These are phyloP conservation scores for Nemopilema nomurai DNA, from an alignment of 30 jellyfish, hydroid and myxozoan species.

Conservation along the genomic window DNA sequence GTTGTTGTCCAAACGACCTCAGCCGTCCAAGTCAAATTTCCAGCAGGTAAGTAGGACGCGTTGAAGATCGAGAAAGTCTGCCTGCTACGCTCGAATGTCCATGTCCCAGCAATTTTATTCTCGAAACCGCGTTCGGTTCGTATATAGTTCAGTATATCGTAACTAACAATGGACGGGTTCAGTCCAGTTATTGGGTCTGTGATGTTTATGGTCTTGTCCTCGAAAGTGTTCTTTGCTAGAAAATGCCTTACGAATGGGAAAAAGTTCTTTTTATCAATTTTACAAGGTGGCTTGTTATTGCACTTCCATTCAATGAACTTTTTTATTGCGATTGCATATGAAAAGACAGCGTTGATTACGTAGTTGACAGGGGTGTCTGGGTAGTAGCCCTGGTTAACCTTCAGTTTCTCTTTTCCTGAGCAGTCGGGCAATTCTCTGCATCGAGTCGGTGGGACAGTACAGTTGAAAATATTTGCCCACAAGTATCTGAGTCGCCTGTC, in stretches of 20 bases:
- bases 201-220: conserved; percentile 71
- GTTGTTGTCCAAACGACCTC: conserved; percentile 15
- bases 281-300: neutral
- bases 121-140: neutral
- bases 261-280: conserved; percentile 2
- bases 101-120: conserved; percentile 34
- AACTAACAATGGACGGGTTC: conserved; percentile 42
- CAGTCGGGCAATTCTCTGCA: conserved; percentile 12
- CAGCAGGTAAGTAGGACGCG: neutral
- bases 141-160: conserved; percentile 46
- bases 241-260: neutral
- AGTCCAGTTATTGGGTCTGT: conserved; percentile 35
- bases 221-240: conserved; percentile 45
- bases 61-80: neutral
- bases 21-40: neutral
- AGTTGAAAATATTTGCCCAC: conserved; percentile 79
- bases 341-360: conserved; percentile 71
- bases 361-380: conserved; percentile 76
- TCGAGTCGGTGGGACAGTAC: conserved; percentile 18
- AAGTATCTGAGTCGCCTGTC: neutral
- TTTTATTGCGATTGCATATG: conserved; percentile 63
- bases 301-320: conserved; percentile 36
- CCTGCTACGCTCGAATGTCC: conserved; percentile 38
- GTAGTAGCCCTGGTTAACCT: conserved; percentile 73
- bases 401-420: conserved; percentile 69